Base-by-base conservation (phyloP, 2,797 vertebrate species). In the Pagetopsis macropterus region DNA sequence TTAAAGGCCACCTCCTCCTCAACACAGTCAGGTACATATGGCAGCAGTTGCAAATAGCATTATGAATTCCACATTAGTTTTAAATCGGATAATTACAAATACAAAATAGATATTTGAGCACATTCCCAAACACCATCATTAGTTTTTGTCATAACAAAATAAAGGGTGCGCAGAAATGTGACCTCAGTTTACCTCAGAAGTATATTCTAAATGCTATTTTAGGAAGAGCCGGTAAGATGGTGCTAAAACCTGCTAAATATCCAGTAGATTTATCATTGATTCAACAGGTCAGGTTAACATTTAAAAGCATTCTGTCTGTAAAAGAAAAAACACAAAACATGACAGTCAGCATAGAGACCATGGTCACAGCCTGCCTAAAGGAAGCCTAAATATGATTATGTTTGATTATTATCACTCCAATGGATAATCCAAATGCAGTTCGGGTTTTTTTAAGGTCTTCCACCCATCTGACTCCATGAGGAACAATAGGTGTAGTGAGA, bases 251-350 rank as follows among this genome's bases (percentile, higher is more conserved):
- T 3, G 14, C 9, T 65, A 33, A 63, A 48, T 5, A 57, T 76
- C 43, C 37, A 73, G 27, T 0, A 60, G 19, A 72, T 68, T 55
- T 27, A 72, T n/a, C 58, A n/a, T 46, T 49, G 46, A 82, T 72
- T 87, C 90, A 93, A 90, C 90, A 91, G 81, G 85, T 91, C 63
- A 76, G 49, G 6, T 37, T 9, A 9, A 37, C 50, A 79, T 44
- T 45, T 79, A 40, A 63, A 63, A 45, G 56, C 52, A 68, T 81
- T 82, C 46, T 83, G 57, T 71, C 43, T 72, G 31, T 51, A 84
- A 59, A 16, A 48, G 46, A 9, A 45, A 16, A 8, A 17, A 33
- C n/a, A 58, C 4, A 16, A 33, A 57, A 27, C 72, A 55, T 12
- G 4, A 19, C 33, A 69, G 16, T 37, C 57, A 68, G 37, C 60